A percentile compares a stretch with the other conserved stretches of the same genome.
Conservation (phyloP, 2,888 invertebrate genomes). For the Ennomos quercinarius region DNA sequence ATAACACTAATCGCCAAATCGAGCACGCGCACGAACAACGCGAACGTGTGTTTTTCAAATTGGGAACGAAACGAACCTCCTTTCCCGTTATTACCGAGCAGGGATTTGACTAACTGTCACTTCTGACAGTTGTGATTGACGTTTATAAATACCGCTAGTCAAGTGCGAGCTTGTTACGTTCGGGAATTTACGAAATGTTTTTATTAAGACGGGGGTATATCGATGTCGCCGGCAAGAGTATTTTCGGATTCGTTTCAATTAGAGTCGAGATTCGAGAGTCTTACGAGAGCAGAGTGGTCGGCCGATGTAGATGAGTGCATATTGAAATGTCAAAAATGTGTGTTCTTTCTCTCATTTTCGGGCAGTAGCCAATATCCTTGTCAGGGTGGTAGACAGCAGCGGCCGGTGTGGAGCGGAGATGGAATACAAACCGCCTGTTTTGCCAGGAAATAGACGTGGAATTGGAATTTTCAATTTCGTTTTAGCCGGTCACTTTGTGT, state of each 20-base stretch:
- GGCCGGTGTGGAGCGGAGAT: conserved; percentile 54
- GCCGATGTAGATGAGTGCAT: conserved; percentile 75
- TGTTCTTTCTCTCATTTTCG: conserved; percentile 83
- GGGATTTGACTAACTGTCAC: conserved; percentile 82
- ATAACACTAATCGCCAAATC: conserved; percentile 83
- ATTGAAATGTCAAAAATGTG: conserved; percentile 81
- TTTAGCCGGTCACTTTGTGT: conserved; percentile 65
- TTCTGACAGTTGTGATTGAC: conserved; percentile 83
- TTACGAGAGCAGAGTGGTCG: conserved; percentile 35
- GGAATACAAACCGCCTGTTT: conserved; percentile 77
- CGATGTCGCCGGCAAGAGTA: conserved; percentile 37
- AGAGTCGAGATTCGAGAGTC: conserved; percentile 31
- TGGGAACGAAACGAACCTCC: conserved; percentile 68
- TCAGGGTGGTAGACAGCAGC: conserved; percentile 72
- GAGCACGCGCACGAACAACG: conserved; percentile 76
- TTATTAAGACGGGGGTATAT: conserved; percentile 66
- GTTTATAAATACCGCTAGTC: conserved; percentile 78
- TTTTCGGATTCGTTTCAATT: conserved; percentile 44
- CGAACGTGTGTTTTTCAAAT: conserved; percentile 84
- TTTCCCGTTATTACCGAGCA: conserved; percentile 77
- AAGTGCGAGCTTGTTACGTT: conserved; percentile 76
- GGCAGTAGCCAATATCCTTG: conserved; percentile 77
- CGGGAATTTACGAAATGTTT: conserved; percentile 67
- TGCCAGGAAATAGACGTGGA: conserved; percentile 77
- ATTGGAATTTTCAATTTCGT: conserved; percentile 78